Evolutionary conservation across 2,797 vertebrate species (phyloP).

Genomic region (Graptemys geographica): DNA sequence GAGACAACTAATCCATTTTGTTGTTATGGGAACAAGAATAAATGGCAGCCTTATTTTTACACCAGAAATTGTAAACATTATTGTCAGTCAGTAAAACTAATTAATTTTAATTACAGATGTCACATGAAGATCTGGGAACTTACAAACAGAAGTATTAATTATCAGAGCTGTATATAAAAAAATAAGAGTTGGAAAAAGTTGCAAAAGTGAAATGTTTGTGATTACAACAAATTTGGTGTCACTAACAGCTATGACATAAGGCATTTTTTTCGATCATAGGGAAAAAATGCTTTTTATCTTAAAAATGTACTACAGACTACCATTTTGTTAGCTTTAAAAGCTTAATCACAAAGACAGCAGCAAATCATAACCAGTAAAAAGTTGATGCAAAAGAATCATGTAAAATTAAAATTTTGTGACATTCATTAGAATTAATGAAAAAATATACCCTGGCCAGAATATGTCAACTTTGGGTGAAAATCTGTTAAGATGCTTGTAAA

Average conservation of each 20-base stretch:
- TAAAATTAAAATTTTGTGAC: neutral
- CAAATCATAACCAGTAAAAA: neutral
- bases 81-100: conserved; percentile 65
- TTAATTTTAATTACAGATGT: conserved; percentile 67
- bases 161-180: neutral
- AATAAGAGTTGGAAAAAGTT: neutral
- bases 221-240: neutral
- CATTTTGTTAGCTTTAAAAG: neutral
- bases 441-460: neutral
- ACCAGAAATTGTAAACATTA: conserved; percentile 68
- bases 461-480: neutral
- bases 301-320: neutral
- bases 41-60: conserved; percentile 68
- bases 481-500: neutral
- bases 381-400: neutral
- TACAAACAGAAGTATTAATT: neutral
- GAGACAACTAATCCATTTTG: conserved; percentile 56
- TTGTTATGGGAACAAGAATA: conserved; percentile 58
- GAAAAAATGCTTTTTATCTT: neutral
- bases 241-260: neutral
- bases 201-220: neutral
- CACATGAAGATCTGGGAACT: conserved; percentile 9
- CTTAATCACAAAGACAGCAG: neutral
- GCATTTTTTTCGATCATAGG: neutral
- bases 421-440: neutral